Evolutionary conservation across 2,888 invertebrate species (phyloP).

Genomic region (Tanytarsus gracilentus): DNA sequence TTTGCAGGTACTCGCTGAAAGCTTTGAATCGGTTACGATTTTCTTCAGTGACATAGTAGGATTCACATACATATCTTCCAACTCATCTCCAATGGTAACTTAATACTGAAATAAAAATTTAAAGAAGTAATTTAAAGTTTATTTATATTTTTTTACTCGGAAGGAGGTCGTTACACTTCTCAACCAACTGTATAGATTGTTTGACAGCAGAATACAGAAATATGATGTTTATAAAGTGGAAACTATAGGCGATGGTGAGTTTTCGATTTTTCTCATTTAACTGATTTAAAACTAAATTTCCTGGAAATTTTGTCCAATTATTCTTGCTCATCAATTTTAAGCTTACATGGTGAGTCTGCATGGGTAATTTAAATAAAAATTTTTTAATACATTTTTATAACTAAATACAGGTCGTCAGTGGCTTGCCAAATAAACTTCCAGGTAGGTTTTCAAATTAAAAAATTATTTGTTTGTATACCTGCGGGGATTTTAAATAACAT

Average conservation of each 20-base stretch:
- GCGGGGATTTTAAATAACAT: background rate
- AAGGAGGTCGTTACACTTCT: constrained; percentile 54
- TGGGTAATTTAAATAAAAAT: background rate
- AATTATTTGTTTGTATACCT: background rate
- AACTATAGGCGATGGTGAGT: constrained; percentile 54
- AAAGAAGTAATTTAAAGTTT: background rate
- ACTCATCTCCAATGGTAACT: constrained; percentile 48
- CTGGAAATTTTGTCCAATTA: too few species aligned
- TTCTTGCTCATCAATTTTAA: too few species aligned
- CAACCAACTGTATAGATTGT: constrained; percentile 63
- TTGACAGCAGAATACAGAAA: constrained; percentile 59
- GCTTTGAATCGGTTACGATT: constrained; percentile 58
- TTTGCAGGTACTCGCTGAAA: constrained; percentile 50
- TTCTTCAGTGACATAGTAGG: constrained; percentile 65
- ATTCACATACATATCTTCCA: constrained; percentile 53
- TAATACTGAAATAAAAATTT: background rate
- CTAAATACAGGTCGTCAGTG: constrained; percentile 7
- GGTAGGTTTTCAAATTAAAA: background rate
- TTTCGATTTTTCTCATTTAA: too few species aligned
- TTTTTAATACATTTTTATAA: background rate
- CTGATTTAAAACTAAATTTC: too few species aligned
- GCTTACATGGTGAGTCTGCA: constrained; percentile 49
- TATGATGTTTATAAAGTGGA: constrained; percentile 68
- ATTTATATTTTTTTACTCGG: background rate
- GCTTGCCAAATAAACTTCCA: constrained; percentile 8